phyloP scores from a whole-genome alignment of 2,113 vertebrate species.

The Zosterops lateralis region DNA sequence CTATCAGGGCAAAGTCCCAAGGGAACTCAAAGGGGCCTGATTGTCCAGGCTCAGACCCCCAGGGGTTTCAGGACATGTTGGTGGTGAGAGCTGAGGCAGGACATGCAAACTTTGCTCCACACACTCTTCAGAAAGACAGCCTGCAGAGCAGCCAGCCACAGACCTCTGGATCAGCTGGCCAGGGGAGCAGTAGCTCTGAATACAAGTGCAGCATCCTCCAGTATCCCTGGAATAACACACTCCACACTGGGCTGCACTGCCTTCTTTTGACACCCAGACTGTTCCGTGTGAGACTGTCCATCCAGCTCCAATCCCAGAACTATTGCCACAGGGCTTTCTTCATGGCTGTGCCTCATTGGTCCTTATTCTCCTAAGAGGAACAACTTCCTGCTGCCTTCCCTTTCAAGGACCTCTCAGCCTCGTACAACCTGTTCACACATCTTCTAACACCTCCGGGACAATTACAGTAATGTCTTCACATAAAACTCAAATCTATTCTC shows the following conservation, averaged over 20 bases:
- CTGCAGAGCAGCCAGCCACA: not conserved
- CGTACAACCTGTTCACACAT: rapidly evolving
- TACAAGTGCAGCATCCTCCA: rapidly evolving
- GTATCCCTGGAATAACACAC: not conserved
- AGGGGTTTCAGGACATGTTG: no score
- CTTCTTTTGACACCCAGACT: not conserved
- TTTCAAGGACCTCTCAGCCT: not conserved
- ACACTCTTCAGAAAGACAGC: not conserved
- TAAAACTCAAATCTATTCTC: not conserved
- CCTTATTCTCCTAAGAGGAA: not conserved
- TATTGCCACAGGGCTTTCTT: not conserved
- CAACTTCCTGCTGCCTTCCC: not conserved
- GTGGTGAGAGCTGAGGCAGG: not conserved
- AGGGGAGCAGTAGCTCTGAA: not conserved
- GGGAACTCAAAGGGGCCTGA: no score
- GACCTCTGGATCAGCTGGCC: not conserved
- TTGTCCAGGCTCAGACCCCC: no score
- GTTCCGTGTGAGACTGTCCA: no score
- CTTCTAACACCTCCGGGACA: not conserved
- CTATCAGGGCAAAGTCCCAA: no score
- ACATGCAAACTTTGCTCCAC: not conserved
- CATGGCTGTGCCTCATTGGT: not conserved
- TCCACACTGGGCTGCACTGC: rapidly evolving
- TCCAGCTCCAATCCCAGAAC: rapidly evolving
- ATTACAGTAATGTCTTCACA: not conserved